phyloP scores from a whole-genome alignment of 2,888 invertebrate genomes.

The Sphaerophoria rueppellii region DNA sequence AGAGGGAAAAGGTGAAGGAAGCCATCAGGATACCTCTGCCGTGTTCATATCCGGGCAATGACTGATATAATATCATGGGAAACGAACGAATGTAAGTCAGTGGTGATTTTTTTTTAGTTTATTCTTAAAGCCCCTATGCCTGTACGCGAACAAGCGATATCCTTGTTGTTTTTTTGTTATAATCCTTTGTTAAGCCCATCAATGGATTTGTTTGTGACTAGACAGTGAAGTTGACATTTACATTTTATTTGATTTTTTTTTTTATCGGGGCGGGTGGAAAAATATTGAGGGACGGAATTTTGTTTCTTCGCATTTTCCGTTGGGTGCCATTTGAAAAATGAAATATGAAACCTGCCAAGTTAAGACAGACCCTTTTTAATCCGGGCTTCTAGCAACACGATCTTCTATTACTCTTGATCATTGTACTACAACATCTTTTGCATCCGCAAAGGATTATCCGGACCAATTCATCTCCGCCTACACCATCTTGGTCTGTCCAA shows the following conservation, averaged over 20 bases:
- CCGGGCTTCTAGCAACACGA: too few species aligned
- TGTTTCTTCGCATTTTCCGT: too few species aligned
- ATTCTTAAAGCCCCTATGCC: slow-evolving; percentile 19
- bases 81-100: slow-evolving; percentile 67
- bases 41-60: slow-evolving; percentile 43
- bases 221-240: slow-evolving; percentile 62
- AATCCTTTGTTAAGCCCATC: slow-evolving; percentile 59
- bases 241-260: slow-evolving; percentile 14
- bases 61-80: slow-evolving; percentile 32
- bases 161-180: slow-evolving; percentile 29
- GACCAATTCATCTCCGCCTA: too few species aligned
- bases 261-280: background rate
- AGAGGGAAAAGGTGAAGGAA: background rate
- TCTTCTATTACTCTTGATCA: too few species aligned
- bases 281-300: too few species aligned
- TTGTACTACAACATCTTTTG: too few species aligned
- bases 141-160: background rate
- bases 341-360: too few species aligned
- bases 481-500: too few species aligned
- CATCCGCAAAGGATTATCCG: too few species aligned
- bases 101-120: slow-evolving; percentile 38
- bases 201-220: slow-evolving; percentile 35
- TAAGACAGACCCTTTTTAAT: too few species aligned
- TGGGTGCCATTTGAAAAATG: too few species aligned
- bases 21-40: slow-evolving; percentile 17